phyloP scores from a whole-genome alignment of 2,888 invertebrate genomes.

The Cryptocephalus moraei region DNA sequence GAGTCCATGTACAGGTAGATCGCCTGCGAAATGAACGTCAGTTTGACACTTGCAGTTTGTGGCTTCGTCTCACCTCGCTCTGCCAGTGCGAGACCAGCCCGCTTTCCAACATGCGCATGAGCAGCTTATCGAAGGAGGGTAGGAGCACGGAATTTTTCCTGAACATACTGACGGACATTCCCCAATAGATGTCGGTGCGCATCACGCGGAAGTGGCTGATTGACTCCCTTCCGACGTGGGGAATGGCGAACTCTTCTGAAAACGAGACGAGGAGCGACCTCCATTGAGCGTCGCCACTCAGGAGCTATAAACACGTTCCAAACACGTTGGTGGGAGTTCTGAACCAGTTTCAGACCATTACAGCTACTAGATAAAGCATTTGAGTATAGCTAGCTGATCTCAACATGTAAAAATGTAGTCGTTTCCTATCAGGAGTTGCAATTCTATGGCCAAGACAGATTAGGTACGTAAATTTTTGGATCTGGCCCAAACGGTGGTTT shows the following conservation, averaged over 20 bases:
- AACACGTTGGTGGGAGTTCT: too few relatives aligned
- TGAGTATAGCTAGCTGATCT: too few relatives aligned
- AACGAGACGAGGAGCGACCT: not conserved
- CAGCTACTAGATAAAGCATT: too few relatives aligned
- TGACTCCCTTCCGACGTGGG: slow-evolving; percentile 49
- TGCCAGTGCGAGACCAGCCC: slow-evolving; percentile 58
- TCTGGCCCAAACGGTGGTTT: too few relatives aligned
- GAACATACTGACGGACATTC: slow-evolving; percentile 52
- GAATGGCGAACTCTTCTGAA: slow-evolving; percentile 55
- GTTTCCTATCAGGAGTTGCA: too few relatives aligned
- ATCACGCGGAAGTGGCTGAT: slow-evolving; percentile 49
- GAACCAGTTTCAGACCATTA: too few relatives aligned
- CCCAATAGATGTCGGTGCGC: slow-evolving; percentile 58
- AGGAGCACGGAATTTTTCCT: slow-evolving; percentile 53
- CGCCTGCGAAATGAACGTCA: slow-evolving; percentile 35
- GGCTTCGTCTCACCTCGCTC: slow-evolving; percentile 39
- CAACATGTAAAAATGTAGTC: too few relatives aligned
- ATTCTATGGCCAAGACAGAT: too few relatives aligned
- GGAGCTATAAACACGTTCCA: too few relatives aligned
- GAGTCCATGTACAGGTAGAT: slow-evolving; percentile 41
- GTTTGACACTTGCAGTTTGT: not conserved
- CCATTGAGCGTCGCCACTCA: too few relatives aligned
- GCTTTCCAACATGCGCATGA: slow-evolving; percentile 50
- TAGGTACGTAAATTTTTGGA: too few relatives aligned
- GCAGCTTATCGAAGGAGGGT: slow-evolving; percentile 43